Evolutionary conservation across 2,888 invertebrate species (phyloP).

Genomic region (Zygaena filipendulae): DNA sequence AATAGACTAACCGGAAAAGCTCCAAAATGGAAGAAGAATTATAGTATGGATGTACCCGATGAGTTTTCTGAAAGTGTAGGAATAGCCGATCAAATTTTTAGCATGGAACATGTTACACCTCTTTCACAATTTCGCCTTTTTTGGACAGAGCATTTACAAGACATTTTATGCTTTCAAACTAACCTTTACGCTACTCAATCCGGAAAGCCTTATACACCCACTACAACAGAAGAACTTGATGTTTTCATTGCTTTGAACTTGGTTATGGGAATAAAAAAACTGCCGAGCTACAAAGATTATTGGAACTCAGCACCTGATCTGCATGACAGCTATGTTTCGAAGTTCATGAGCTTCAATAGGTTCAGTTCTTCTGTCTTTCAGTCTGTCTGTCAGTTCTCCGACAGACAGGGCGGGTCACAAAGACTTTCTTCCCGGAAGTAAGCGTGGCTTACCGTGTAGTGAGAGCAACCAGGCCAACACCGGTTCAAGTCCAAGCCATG

Average conservation of each 20-base stretch:
- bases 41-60: constrained; percentile 2
- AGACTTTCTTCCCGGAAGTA: constrained; percentile 2
- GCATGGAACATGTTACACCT: not conserved
- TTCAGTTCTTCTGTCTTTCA: too few species aligned
- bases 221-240: constrained; percentile 12
- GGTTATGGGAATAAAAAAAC: constrained; percentile 14
- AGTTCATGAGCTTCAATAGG: constrained; percentile 8
- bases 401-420: constrained; percentile 4
- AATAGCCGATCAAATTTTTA: constrained; percentile 5
- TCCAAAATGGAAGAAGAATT: constrained; percentile 7
- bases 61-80: constrained; percentile 3
- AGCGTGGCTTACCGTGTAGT: not conserved
- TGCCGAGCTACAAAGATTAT: constrained; percentile 13
- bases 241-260: constrained; percentile 13
- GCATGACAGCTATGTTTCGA: constrained; percentile 7
- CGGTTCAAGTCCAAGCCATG: not conserved
- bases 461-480: not conserved
- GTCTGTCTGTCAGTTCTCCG: not conserved
- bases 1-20: not conserved
- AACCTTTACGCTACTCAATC: constrained; percentile 11
- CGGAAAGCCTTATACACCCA: constrained; percentile 8
- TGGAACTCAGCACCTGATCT: constrained; percentile 13
- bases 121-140: not conserved
- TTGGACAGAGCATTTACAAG: constrained; percentile 7
- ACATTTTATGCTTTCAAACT: constrained; percentile 10